A percentile compares a stretch with the other conserved stretches of the same genome.
Conservation (phyloP, 2,888 invertebrate genomes). For the Vesta saturnalis region DNA sequence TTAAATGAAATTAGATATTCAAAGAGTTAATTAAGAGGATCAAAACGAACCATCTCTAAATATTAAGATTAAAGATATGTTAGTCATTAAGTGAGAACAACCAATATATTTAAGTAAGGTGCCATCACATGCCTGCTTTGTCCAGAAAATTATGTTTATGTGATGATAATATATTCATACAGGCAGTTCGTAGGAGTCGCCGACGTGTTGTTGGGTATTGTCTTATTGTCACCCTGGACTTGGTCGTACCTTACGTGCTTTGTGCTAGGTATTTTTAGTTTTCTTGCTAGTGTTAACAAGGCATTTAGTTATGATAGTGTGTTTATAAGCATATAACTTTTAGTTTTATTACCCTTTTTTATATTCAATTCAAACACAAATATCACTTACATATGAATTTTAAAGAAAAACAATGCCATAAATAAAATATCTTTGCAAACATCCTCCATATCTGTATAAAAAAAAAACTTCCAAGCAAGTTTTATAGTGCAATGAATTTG, state of each 20-base stretch:
- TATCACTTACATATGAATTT: conserved; percentile 25
- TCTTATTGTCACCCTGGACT: conserved; percentile 46
- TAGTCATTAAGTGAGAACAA: conserved; percentile 27
- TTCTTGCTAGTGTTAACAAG: conserved; percentile 35
- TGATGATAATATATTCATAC: conserved; percentile 60
- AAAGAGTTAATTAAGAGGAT: conserved; percentile 8
- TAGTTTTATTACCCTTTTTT: conserved; percentile 26
- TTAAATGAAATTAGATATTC: neutral
- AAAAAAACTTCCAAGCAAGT: conserved; percentile 21
- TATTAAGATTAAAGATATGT: conserved; percentile 9
- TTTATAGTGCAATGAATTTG: conserved; percentile 23
- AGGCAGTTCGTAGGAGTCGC: conserved; percentile 53
- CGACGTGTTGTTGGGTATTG: conserved; percentile 51
- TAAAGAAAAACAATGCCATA: conserved; percentile 14
- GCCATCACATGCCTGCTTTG: conserved; percentile 46
- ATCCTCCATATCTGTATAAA: conserved; percentile 4
- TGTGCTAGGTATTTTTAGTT: conserved; percentile 39
- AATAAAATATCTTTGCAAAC: conserved; percentile 21
- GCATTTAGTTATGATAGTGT: conserved; percentile 40
- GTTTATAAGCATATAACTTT: conserved; percentile 30
- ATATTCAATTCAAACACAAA: conserved; percentile 21
- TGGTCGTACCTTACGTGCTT: conserved; percentile 43
- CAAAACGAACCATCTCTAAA: conserved; percentile 7
- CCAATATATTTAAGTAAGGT: conserved; percentile 40
- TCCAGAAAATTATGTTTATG: conserved; percentile 58